Percentiles rank a stretch among this genome's conserved stretches.
Conservation (phyloP, 2,797 vertebrate genomes). For the Silurus aristotelis region DNA sequence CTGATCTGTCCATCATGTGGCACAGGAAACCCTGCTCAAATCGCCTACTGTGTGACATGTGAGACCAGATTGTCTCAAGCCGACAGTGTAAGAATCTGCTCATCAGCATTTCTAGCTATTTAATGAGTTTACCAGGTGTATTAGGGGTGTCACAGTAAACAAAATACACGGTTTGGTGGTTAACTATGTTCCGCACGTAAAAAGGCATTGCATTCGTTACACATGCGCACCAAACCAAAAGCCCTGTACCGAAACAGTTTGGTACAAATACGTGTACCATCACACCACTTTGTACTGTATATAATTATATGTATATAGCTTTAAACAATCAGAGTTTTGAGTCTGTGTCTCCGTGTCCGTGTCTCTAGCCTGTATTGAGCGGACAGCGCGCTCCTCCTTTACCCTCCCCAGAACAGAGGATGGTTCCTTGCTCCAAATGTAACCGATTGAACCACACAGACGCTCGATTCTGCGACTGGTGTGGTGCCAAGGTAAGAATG, state of each 20-base stretch:
- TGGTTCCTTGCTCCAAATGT: slow-evolving; percentile 78
- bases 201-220: too few species aligned
- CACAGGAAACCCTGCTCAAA: slow-evolving; percentile 81
- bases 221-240: too few species aligned
- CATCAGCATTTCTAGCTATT: neutral
- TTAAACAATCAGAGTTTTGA: too few species aligned
- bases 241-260: too few species aligned
- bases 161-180: too few species aligned
- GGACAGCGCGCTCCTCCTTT: slow-evolving; percentile 56
- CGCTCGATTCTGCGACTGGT: slow-evolving; percentile 85
- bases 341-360: slow-evolving; percentile 4
- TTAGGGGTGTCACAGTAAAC: too few species aligned
- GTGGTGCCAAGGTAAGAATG: slow-evolving; percentile 76
- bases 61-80: slow-evolving; percentile 75
- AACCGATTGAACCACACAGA: slow-evolving; percentile 67
- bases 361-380: slow-evolving; percentile 59
- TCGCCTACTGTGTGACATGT: slow-evolving; percentile 83
- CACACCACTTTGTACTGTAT: too few species aligned
- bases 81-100: slow-evolving; percentile 68
- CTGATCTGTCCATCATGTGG: slow-evolving; percentile 83
- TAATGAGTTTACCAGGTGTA: neutral
- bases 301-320: too few species aligned
- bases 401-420: slow-evolving; percentile 61
- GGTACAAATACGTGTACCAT: too few species aligned
- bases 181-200: too few species aligned